phyloP scores from a whole-genome alignment of 1,140 invertebrate species.

The Nautilus pompilius region DNA sequence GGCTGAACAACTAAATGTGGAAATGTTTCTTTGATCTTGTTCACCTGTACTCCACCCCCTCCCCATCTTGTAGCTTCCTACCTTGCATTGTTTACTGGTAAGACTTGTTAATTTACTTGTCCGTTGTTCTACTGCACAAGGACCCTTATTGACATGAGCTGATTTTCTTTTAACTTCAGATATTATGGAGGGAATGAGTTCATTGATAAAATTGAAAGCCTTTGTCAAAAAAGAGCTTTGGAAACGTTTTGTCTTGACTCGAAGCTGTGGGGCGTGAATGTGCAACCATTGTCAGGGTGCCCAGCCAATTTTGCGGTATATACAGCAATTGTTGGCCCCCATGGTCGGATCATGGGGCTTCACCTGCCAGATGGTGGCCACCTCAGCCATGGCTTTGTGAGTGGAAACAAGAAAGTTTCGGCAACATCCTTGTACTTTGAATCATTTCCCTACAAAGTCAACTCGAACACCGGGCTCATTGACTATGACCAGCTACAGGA shows the following conservation, averaged over 20 bases:
- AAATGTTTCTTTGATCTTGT: neutral
- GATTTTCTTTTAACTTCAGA: conserved; percentile 61
- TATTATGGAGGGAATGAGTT: conserved; percentile 96
- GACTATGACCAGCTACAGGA: conserved; percentile 87
- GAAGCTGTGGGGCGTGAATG: conserved; percentile 95
- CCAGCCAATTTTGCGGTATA: conserved; percentile 94
- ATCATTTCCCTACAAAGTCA: conserved; percentile 95
- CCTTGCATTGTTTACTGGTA: too few species aligned
- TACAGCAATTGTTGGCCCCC: conserved; percentile 69
- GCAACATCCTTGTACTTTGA: conserved; percentile 98
- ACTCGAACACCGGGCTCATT: conserved; percentile 82
- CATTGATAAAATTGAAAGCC: conserved; percentile 89
- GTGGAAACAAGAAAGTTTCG: conserved; percentile 87
- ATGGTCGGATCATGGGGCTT: conserved; percentile 96
- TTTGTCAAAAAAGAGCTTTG: conserved; percentile 84
- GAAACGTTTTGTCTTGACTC: conserved; percentile 79
- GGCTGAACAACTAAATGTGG: too few species aligned
- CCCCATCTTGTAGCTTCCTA: too few species aligned
- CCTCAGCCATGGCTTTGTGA: conserved; percentile 89
- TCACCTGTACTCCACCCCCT: too few species aligned
- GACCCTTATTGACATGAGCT: too few species aligned
- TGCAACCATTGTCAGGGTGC: conserved; percentile 95
- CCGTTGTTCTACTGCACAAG: too few species aligned
- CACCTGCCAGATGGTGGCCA: conserved; percentile 97
- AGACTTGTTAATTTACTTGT: too few species aligned